Percentiles rank a stretch among this genome's conserved stretches.
Conservation (phyloP, 2,888 invertebrate genomes). For the Syrista parreyssii region DNA sequence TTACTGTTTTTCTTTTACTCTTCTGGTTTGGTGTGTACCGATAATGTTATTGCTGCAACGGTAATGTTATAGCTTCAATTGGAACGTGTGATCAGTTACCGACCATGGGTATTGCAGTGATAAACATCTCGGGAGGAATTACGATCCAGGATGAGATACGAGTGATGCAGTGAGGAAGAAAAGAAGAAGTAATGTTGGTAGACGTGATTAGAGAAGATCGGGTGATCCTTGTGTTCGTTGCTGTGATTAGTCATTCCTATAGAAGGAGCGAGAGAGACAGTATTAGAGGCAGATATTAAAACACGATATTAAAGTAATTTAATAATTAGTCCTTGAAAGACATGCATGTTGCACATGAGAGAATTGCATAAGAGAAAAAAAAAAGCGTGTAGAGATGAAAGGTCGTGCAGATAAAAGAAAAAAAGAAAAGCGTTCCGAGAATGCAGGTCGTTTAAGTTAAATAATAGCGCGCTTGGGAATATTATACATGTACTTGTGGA, state of each 20-base stretch:
- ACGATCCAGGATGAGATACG: not conserved
- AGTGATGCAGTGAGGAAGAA: not conserved
- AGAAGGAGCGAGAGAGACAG: not conserved
- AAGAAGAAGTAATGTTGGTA: not conserved
- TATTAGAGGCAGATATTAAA: not conserved
- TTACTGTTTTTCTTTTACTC: not conserved
- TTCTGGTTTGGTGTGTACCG: not conserved
- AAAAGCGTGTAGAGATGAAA: not conserved
- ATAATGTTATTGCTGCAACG: not conserved
- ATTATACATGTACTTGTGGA: not conserved
- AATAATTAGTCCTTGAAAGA: not conserved
- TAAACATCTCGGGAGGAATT: not conserved
- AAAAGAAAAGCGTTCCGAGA: not conserved
- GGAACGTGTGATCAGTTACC: slow-evolving; percentile 5
- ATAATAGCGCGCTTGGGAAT: not conserved
- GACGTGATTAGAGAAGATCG: not conserved
- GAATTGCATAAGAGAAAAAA: not conserved
- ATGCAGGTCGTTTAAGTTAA: no score
- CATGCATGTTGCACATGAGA: not conserved
- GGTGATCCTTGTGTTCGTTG: not conserved
- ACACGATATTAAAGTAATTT: not conserved
- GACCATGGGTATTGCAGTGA: not conserved
- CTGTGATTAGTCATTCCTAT: not conserved
- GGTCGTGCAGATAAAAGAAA: not conserved
- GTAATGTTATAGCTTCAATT: not conserved